Evolutionary conservation across 2,888 invertebrate genomes (phyloP), one percentile per base, ranked within the genome.

Genomic region (Orchesellides sinensis): DNA sequence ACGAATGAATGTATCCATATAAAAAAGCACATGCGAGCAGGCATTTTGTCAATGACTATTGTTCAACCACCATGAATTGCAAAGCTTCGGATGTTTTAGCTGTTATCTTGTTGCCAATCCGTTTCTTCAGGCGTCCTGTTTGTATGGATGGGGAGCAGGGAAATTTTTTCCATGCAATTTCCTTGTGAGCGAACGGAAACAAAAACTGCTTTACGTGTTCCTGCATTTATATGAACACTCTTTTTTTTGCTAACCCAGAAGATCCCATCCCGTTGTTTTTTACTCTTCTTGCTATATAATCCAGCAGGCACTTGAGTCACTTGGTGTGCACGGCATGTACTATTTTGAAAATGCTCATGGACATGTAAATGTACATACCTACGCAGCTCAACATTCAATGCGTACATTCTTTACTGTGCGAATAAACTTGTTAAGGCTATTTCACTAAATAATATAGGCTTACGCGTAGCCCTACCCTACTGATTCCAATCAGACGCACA

Each of bases 211-310:
- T 81, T 85, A 83, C 85, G 85, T 85, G 85, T 70, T 45, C 83
- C 56, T 83, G 85, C 83, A 85, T 85, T 81, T 83, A 83, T 83
- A 85, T 85, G 81, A 85, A 83, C 81, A 66, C 63, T 75, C 66
- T 27, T 47, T 29, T 68, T 27, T 21, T 47, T 47, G 14, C 66
- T 63, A 23, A 25, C 1, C 29, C 10, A 27, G 25, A 17, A 25
- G 27, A 49, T 25, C 25, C 25, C 59, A 59, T 14, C n/a, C 52
- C 52, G 19, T n/a, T 49, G 52, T 5, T 12, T 49, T n/a, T 49
- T n/a, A n/a, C n/a, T n/a, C n/a, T n/a, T n/a, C n/a, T n/a, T n/a
- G n/a, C n/a, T n/a, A n/a, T n/a, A n/a, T n/a, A n/a, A n/a, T n/a
- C n/a, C n/a, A n/a, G n/a, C n/a, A n/a, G n/a, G n/a, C n/a, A n/a